phyloP scores from a whole-genome alignment of 2,113 vertebrate species.

The Cebus imitator region DNA sequence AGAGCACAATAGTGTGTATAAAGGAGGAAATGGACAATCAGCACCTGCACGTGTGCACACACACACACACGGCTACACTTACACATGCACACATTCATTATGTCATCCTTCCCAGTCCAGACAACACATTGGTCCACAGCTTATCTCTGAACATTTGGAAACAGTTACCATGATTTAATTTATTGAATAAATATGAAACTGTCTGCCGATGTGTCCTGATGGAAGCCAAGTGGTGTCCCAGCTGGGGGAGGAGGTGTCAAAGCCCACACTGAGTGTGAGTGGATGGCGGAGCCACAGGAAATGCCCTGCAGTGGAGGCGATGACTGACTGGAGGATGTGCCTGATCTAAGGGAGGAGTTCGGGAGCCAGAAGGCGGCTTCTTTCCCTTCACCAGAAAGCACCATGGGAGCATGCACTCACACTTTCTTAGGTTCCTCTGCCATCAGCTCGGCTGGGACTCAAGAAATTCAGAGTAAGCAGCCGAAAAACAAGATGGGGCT shows the following conservation, averaged over 20 bases:
- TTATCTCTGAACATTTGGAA: conserved; percentile 39
- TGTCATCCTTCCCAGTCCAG: not conserved
- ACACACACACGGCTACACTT: not conserved
- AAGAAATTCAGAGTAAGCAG: not conserved
- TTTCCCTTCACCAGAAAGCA: not conserved
- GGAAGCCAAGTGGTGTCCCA: not conserved
- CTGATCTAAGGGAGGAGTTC: accelerated
- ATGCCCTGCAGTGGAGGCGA: accelerated
- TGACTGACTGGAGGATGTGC: not conserved
- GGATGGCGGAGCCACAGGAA: accelerated
- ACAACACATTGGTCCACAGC: not conserved
- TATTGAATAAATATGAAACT: not conserved
- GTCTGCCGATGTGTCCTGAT: not conserved
- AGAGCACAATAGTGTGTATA: not conserved
- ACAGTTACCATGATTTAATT: not conserved
- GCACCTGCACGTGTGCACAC: not conserved
- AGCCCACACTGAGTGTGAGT: accelerated
- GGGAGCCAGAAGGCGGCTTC: no score
- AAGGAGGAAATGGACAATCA: not conserved
- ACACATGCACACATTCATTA: not conserved
- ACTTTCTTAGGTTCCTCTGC: not conserved
- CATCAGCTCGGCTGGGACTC: not conserved
- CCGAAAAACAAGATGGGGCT: not conserved
- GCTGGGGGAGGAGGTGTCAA: not conserved
- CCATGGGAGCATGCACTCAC: not conserved